Evolutionary conservation across 2,113 vertebrate species (phyloP), one percentile per base, ranked within the genome.

Genomic region (Xenopus laevis): DNA sequence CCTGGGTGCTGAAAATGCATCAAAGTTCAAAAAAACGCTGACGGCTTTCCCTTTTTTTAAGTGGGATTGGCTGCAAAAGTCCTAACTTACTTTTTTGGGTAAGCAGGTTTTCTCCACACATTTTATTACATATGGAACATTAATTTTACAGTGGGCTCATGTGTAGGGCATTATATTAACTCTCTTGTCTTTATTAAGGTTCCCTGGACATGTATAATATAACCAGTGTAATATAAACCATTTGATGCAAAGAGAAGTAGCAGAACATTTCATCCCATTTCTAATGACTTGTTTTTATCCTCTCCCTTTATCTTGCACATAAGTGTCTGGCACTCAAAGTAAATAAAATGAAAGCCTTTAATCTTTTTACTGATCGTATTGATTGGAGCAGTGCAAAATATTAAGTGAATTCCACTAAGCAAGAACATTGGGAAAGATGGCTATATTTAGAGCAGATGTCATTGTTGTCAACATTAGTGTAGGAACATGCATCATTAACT

Each of bases 351-450:
- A 67, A 71, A 50, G 44, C 13, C 65, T 68, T 68, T 67, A 60
- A 68, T 75, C 65, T 68, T 15, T 65, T 68, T 18, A 60, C 62
- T 47, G 64, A 59, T 67, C 23, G 16, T 68, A 75, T 75, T 17
- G 72, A 75, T 75, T 40, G 12, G 55, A 57, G 33, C 72, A 13
- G 50, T 65, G 60, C 68, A 18, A 75, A 75, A 68, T 75, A 68
- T 75, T 75, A 61, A 68, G 57, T 53, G 12, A 17, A 68, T 66
- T 23, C 55, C 21, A 21, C 20, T 50, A 16, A 64, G 33, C 63
- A 44, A 17, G 16, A 13, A 33, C 55, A 13, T 11, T 57, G 58
- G 65, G 44, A 62, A 52, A 62, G 40, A 30, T 13, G 50, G 18
- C 57, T 71, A 71, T 60, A 9, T 58, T 46, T 60, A 57, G 57